phyloP scores from a whole-genome alignment of 2,888 invertebrate genomes.

The Synanthedon myopaeformis region DNA sequence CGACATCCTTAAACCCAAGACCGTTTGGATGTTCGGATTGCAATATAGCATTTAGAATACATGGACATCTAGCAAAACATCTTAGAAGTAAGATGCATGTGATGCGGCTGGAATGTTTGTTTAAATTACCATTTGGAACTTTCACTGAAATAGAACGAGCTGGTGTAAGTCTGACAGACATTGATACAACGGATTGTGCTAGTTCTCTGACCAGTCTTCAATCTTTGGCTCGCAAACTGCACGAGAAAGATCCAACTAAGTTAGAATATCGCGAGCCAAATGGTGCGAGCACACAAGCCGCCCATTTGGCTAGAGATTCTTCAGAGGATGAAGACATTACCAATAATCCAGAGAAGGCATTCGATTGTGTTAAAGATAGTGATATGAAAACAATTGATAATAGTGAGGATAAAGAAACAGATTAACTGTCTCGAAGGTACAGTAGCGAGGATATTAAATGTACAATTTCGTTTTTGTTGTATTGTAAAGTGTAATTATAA shows the following conservation, averaged over 20 bases:
- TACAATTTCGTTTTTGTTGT: constrained; percentile 66
- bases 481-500: constrained; percentile 54
- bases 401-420: constrained; percentile 65
- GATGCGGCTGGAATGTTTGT: constrained; percentile 91
- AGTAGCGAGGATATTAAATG: constrained; percentile 64
- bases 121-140: constrained; percentile 93
- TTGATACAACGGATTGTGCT: constrained; percentile 96
- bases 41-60: constrained; percentile 95
- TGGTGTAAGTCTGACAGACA: constrained; percentile 90
- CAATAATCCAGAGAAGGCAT: constrained; percentile 31
- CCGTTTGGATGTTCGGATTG: constrained; percentile 97
- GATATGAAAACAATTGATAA: constrained; percentile 55
- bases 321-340: constrained; percentile 67
- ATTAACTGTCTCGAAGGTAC: constrained; percentile 76
- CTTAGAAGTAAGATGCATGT: constrained; percentile 96
- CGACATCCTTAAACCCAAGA: constrained; percentile 90
- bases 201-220: constrained; percentile 91
- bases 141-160: constrained; percentile 94
- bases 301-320: constrained; percentile 53
- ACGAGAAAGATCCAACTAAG: constrained; percentile 84
- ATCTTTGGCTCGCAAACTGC: constrained; percentile 82
- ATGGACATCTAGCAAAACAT: constrained; percentile 97
- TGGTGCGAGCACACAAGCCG: constrained; percentile 29
- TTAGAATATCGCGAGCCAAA: constrained; percentile 74
- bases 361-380: constrained; percentile 61